Evolutionary conservation across 2,113 vertebrate genomes (phyloP), one percentile per base, ranked within the genome.

Genomic region (Trinectes maculatus): DNA sequence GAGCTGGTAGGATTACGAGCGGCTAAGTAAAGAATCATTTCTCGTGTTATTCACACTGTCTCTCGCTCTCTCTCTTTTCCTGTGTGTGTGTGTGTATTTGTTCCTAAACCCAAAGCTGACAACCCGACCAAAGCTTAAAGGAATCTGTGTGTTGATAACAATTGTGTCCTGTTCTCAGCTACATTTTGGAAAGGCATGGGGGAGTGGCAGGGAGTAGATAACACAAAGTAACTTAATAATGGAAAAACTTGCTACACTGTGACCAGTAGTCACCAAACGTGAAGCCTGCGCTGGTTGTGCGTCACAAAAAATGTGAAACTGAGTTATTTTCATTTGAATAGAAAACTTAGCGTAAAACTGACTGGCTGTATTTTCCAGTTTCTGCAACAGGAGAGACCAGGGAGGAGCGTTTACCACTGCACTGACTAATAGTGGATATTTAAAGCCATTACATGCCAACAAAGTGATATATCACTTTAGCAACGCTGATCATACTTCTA

Each of bases 401-500:
- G 6, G 12, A 60, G 21, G 15, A 40, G 46, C 33, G 43, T 55
- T 52, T 39, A 33, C 18, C 16, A 24, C 59, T 31, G 5, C 63
- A 3, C 31, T 28, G 21, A 13, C 33, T 66, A 36, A 65, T 40
- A 43, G 70, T 5, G 15, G 54, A 43, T 65, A 47, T 71, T 66
- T 73, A 72, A 81, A 76, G 58, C 29, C 43, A 53, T 67, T 64
- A 77, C 42, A 31, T 64, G 72, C 72, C 80, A 81, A 62, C 81
- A 64, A 56, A 39, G 61, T 72, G 49, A 80, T 84, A 21, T 28
- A 75, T 70, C 59, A 64, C 55, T 28, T 51, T 26, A 62, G 40
- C 67, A 43, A 36, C 53, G 52, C 69, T 66, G 66, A 79, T 74
- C 51, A 58, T 34, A 67, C 52, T 71, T 56, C 64, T 33, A 66